Evolutionary conservation across 2,888 invertebrate genomes (phyloP).

Genomic region (Agrochola lychnidis): DNA sequence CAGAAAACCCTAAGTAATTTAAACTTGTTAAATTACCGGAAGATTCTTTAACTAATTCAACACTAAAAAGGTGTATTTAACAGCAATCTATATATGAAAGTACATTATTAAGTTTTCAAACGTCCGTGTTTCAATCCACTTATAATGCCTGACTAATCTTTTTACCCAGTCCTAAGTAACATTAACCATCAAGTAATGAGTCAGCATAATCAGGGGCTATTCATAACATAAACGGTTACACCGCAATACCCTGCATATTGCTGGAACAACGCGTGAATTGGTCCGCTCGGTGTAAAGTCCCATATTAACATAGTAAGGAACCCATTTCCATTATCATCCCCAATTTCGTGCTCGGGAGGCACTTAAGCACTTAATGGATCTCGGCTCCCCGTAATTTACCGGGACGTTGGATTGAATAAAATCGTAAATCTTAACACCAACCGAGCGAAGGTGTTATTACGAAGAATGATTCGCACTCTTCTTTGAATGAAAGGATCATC

Average conservation of each 20-base stretch:
- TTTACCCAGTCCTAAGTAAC: constrained; percentile 51
- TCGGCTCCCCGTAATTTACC: constrained; percentile 88
- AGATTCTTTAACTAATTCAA: neutral
- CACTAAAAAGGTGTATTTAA: neutral
- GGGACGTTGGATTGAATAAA: constrained; percentile 89
- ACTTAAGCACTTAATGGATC: constrained; percentile 90
- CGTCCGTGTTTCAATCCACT: constrained; percentile 12
- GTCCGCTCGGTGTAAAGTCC: constrained; percentile 80
- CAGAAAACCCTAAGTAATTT: neutral
- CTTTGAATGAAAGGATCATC: constrained; percentile 75
- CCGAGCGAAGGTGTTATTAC: constrained; percentile 84
- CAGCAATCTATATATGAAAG: neutral
- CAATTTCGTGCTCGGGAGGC: constrained; percentile 89
- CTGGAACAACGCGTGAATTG: constrained; percentile 83
- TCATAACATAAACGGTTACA: constrained; percentile 73
- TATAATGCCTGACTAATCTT: constrained; percentile 50
- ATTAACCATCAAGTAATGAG: constrained; percentile 61
- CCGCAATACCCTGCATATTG: constrained; percentile 77
- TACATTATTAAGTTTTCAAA: neutral
- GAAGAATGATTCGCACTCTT: constrained; percentile 83
- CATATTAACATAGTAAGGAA: constrained; percentile 89
- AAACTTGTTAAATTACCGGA: neutral
- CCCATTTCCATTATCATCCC: constrained; percentile 89
- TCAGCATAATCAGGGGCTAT: constrained; percentile 69
- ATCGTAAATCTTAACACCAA: constrained; percentile 89